Percentiles rank a stretch among this genome's conserved stretches.
phyloP scores from a whole-genome alignment of 2,797 vertebrate genomes.

The Merluccius polli region DNA sequence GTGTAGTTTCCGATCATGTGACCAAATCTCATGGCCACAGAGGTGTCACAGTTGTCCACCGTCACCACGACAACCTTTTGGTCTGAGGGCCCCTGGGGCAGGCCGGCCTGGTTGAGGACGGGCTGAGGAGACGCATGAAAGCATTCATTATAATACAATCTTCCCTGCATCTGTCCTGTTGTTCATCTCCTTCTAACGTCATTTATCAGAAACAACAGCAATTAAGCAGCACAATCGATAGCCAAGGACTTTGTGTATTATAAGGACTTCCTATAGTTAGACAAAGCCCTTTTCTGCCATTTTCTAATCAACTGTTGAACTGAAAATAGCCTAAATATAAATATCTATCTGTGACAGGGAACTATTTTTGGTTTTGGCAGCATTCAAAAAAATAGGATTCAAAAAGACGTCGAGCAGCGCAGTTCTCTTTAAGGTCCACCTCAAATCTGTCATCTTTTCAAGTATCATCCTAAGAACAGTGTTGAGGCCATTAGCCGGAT shows the following conservation, averaged over 20 bases:
- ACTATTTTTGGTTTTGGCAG: neutral
- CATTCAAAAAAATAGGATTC: neutral
- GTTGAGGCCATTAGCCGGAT: neutral
- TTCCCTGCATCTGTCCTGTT: neutral
- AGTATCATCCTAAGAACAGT: neutral
- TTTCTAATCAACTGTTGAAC: constrained; percentile 5
- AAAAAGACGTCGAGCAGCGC: neutral
- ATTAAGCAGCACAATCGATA: neutral
- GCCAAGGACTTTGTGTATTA: neutral
- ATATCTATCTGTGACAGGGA: neutral
- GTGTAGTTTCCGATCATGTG: constrained; percentile 84
- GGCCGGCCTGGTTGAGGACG: constrained; percentile 80
- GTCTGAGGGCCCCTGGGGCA: constrained; percentile 90
- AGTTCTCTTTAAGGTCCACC: neutral
- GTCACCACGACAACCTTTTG: constrained; percentile 90
- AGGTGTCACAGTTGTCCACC: constrained; percentile 86
- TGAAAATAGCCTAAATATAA: neutral
- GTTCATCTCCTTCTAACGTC: neutral
- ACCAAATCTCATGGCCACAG: constrained; percentile 85
- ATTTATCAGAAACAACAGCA: neutral
- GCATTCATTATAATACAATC: constrained; percentile 26
- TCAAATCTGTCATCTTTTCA: neutral
- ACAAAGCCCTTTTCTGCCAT: neutral
- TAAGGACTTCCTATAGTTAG: neutral
- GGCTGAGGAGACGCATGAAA: constrained; percentile 68